phyloP scores from a whole-genome alignment of 35 echinoderm and acorn worm genomes.

The Nesometra sesokonis region DNA sequence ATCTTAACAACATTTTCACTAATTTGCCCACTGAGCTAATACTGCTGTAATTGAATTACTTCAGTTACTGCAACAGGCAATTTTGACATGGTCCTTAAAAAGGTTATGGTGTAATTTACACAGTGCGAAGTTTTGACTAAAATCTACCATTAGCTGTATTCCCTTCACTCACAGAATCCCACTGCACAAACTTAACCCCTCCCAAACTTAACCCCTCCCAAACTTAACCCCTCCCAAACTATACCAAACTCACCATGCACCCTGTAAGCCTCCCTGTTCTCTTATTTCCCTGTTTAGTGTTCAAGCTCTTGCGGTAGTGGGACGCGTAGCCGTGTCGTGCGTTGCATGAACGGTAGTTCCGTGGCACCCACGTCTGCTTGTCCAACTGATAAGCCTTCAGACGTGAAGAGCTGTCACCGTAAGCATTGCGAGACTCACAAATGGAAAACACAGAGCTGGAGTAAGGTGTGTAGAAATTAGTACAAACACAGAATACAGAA shows the following conservation, averaged over 20 bases:
- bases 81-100: no score
- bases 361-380: background rate
- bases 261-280: background rate
- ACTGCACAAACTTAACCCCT: background rate
- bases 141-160: no score
- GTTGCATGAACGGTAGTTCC: conserved; percentile 1
- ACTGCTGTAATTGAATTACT: no score
- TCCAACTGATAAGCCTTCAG: background rate
- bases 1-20: no score
- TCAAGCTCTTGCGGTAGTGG: background rate
- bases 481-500: no score
- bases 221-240: background rate
- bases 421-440: background rate
- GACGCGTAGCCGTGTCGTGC: background rate
- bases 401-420: background rate
- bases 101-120: no score
- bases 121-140: no score
- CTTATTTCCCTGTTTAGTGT: background rate
- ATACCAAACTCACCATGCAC: background rate
- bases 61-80: no score
- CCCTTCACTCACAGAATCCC: no score
- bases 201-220: no score
- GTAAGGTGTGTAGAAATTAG: background rate
- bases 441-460: background rate
- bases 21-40: no score